Evolutionary conservation across 2,888 invertebrate species (phyloP).

Genomic region (Osmoderma eremita): DNA sequence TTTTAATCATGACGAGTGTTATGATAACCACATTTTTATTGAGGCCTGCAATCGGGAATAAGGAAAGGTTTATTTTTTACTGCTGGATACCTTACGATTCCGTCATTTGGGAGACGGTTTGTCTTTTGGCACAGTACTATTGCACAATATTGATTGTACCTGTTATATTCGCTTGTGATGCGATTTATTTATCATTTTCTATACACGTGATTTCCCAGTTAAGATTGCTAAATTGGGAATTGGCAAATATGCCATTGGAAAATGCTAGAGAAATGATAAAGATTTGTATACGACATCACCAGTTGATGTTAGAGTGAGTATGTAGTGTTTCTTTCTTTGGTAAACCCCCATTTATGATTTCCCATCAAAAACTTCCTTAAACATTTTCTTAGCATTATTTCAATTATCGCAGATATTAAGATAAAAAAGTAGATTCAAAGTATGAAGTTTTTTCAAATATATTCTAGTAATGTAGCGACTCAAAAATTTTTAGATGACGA

Average conservation of each 20-base stretch:
- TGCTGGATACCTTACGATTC: conserved; percentile 1
- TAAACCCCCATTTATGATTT: too few species aligned
- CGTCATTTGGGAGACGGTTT: neutral
- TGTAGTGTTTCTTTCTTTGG: too few species aligned
- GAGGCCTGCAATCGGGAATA: neutral
- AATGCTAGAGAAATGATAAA: neutral
- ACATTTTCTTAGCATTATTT: too few species aligned
- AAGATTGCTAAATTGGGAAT: conserved; percentile 18
- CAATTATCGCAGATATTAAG: too few species aligned
- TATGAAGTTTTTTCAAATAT: neutral
- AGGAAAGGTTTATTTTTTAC: neutral
- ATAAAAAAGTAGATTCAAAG: neutral
- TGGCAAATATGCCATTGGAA: conserved; percentile 1
- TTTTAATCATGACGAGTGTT: conserved; percentile 3
- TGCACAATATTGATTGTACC: neutral
- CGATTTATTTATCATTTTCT: conserved; percentile 2
- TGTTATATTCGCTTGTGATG: conserved; percentile 1
- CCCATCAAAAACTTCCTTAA: too few species aligned
- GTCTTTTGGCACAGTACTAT: conserved; percentile 11
- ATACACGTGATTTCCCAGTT: conserved; percentile 6
- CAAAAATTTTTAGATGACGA: neutral
- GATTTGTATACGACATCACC: conserved; percentile 35
- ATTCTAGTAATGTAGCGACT: conserved; percentile 8
- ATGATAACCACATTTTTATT: neutral
- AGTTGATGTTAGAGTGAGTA: conserved; percentile 38